phyloP scores from a whole-genome alignment of 2,888 invertebrate species.

The Synergus laeviventris region DNA sequence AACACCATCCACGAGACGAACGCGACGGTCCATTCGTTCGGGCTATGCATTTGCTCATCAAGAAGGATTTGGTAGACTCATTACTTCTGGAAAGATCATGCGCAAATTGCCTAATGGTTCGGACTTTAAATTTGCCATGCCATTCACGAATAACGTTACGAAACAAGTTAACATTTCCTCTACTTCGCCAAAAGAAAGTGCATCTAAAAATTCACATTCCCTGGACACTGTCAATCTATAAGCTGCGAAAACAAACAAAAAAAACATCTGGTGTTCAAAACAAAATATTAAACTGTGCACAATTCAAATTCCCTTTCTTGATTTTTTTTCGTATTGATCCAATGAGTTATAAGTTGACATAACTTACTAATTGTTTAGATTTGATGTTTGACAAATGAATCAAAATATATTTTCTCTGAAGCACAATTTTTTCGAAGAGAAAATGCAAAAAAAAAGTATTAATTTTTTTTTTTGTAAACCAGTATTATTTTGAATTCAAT shows the following conservation, averaged over 20 bases:
- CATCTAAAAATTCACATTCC: slow-evolving; percentile 67
- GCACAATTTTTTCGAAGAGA: slow-evolving; percentile 34
- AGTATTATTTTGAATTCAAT: slow-evolving; percentile 30
- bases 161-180: slow-evolving; percentile 71
- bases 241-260: slow-evolving; percentile 45
- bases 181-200: slow-evolving; percentile 72
- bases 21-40: slow-evolving; percentile 93
- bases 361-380: background rate
- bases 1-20: slow-evolving; percentile 91
- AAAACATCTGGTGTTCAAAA: background rate
- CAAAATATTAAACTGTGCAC: slow-evolving; percentile 9
- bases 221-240: slow-evolving; percentile 73
- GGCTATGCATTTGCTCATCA: slow-evolving; percentile 99
- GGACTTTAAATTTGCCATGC: slow-evolving; percentile 85
- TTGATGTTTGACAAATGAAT: slow-evolving; percentile 18
- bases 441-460: slow-evolving; percentile 16
- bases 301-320: background rate
- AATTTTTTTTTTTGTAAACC: background rate
- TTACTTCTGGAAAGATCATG: slow-evolving; percentile 98
- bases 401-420: slow-evolving; percentile 37
- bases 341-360: background rate
- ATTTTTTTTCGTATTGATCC: background rate
- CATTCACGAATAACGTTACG: slow-evolving; percentile 75
- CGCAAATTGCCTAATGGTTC: slow-evolving; percentile 86
- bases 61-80: slow-evolving; percentile 97